Base-by-base conservation (phyloP, 2,797 vertebrate genomes). In the Myripristis jacobus region DNA sequence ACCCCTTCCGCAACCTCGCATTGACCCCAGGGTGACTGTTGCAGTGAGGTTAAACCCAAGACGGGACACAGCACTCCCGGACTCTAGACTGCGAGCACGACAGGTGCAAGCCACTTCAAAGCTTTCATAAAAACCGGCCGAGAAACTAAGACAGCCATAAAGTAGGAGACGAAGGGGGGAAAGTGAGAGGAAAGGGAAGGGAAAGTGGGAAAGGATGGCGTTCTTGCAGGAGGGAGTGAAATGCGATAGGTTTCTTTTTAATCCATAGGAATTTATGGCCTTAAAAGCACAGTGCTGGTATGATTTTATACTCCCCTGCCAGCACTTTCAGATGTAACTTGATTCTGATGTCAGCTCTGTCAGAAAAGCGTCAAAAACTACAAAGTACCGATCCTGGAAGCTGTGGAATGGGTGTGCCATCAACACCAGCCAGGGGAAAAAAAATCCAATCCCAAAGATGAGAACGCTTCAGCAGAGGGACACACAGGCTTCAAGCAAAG, bases 1-100 rank as follows among this genome's bases (percentile, higher is more conserved):
- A 44, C 52, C 62, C 85, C 62, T 16, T 29, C 7, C 3, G 80
- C 91, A 88, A 94, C 92, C 87, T 78, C 91, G 86, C 87, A 87
- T 88, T 92, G 93, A 95, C 94, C 94, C 87, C 89, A 73, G 80
- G 82, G 47, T 93, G 93, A 94, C 91, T 92, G 81, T 77, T 21
- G 69, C 83, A 54, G 86, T 81, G 88, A 82, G 89, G 92, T 93
- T 93, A 92, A 81, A 85, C 73, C 79, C 84, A 90, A 90, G 77
- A 86, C 91, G 77, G 84, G 81, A 85, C 70, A 79, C 87, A 75
- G 79, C 78, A 4, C 43, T 36, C 19, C 3, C 66, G 0, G 90
- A 80, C 86, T 92, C 53, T 87, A 81, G 87, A 90, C 88, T 82
- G 79, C 83, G 81, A 82, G 86, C 74, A 88, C 85, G 94, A 95